Evolutionary conservation across 2,888 invertebrate genomes (phyloP).

Genomic region (Drosophila nigricruria): DNA sequence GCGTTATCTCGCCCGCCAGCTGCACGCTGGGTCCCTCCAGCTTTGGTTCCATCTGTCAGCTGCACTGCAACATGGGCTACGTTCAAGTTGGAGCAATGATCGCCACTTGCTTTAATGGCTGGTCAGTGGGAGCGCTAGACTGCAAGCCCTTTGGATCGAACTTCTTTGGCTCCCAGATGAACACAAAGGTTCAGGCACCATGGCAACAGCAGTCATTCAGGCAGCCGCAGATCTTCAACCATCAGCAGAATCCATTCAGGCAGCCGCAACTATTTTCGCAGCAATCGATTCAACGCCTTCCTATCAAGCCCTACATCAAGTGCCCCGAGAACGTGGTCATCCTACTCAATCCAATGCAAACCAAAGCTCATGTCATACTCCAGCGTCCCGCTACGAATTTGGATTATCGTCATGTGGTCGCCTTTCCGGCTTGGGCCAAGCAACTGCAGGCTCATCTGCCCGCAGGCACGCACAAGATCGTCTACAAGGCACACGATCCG

Average conservation of each 20-base stretch:
- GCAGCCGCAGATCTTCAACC: neutral
- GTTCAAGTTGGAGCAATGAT: constrained; percentile 79
- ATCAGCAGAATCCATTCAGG: constrained; percentile 1
- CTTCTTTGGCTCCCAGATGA: constrained; percentile 19
- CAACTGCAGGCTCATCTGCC: constrained; percentile 87
- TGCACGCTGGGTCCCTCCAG: constrained; percentile 86
- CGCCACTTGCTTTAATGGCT: constrained; percentile 83
- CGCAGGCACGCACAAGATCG: constrained; percentile 87
- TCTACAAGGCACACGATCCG: constrained; percentile 88
- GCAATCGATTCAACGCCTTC: constrained; percentile 1
- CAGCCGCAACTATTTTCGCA: constrained; percentile 13
- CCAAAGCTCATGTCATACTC: constrained; percentile 85
- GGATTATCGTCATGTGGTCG: constrained; percentile 88
- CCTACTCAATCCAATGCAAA: constrained; percentile 85
- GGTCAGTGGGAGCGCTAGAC: constrained; percentile 83
- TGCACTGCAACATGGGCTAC: constrained; percentile 86
- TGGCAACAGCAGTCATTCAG: constrained; percentile 21
- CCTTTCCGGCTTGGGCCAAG: constrained; percentile 88
- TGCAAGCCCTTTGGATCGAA: constrained; percentile 67
- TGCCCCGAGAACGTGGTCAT: constrained; percentile 88
- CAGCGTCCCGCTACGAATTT: constrained; percentile 88
- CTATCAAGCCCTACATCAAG: constrained; percentile 87
- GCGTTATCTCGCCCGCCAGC: constrained; percentile 86
- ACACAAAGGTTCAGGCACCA: neutral
- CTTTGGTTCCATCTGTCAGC: constrained; percentile 86